Conservation (phyloP, 2,888 invertebrate species). For the Melitaea athalia region DNA sequence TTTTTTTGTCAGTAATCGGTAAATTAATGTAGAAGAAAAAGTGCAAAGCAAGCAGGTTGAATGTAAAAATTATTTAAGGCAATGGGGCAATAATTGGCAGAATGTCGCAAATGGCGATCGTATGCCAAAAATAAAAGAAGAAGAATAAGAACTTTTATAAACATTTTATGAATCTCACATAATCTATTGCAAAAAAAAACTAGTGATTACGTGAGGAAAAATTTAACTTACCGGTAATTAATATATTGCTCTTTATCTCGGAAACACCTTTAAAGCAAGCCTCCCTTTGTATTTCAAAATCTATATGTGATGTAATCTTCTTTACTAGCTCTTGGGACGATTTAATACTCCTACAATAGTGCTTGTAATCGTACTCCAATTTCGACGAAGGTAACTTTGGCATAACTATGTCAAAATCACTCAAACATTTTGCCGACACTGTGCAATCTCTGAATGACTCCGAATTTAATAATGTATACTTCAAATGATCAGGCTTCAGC, state of each 20-base stretch:
- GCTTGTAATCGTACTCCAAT: conserved; percentile 67
- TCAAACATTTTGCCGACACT: conserved; percentile 65
- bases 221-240: conserved; percentile 66
- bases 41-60: no score
- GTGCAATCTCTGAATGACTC: conserved; percentile 79
- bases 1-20: no score
- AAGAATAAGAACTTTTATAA: no score
- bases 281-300: conserved; percentile 72
- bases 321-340: conserved; percentile 70
- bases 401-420: conserved; percentile 55
- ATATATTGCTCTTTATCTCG: conserved; percentile 72
- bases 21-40: no score
- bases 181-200: not conserved
- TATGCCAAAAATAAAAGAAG: no score
- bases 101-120: no score
- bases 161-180: no score
- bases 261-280: conserved; percentile 67
- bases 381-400: conserved; percentile 54
- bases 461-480: conserved; percentile 75
- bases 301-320: conserved; percentile 61
- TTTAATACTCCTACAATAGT: conserved; percentile 77
- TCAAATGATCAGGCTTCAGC: conserved; percentile 70
- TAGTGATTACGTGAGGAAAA: not conserved
- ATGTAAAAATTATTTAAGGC: no score
- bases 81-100: no score